These are phyloP conservation scores for Odontomachus brunneus DNA, from an alignment of 1,140 invertebrate genomes.

Conservation along the genomic window DNA sequence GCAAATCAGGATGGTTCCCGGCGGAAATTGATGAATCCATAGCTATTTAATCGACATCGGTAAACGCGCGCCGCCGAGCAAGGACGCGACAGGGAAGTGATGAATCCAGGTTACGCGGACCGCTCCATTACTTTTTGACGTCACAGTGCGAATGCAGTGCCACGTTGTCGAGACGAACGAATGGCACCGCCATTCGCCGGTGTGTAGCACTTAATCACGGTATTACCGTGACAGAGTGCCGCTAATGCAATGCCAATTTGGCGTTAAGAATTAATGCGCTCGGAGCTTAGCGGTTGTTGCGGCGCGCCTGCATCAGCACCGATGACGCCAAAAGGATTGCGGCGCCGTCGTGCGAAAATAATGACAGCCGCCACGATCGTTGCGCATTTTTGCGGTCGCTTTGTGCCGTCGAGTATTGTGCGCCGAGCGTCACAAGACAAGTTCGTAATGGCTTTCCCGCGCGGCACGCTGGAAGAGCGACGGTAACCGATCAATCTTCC, in stretches of 20 bases:
- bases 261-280: slow-evolving; percentile 76
- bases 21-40: not conserved
- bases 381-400: slow-evolving; percentile 18
- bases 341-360: slow-evolving; percentile 7
- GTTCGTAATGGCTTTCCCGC: not conserved
- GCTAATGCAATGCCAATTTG: slow-evolving; percentile 76
- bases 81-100: slow-evolving; percentile 26
- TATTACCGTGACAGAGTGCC: slow-evolving; percentile 71
- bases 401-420: not conserved
- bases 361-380: not conserved
- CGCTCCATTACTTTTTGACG: slow-evolving; percentile 65
- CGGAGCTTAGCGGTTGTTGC: slow-evolving; percentile 59
- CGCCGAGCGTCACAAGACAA: not conserved
- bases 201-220: slow-evolving; percentile 71
- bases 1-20: not conserved
- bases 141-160: slow-evolving; percentile 17
- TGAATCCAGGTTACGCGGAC: slow-evolving; percentile 57
- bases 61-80: not conserved
- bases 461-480: no score
- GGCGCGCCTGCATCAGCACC: slow-evolving; percentile 63
- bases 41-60: not conserved
- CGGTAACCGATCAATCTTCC: no score
- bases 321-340: slow-evolving; percentile 48
- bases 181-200: slow-evolving; percentile 34
- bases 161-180: slow-evolving; percentile 57